These are phyloP conservation scores for Thelaira solivaga DNA, from an alignment of 2,888 invertebrate genomes.

Conservation along the genomic window DNA sequence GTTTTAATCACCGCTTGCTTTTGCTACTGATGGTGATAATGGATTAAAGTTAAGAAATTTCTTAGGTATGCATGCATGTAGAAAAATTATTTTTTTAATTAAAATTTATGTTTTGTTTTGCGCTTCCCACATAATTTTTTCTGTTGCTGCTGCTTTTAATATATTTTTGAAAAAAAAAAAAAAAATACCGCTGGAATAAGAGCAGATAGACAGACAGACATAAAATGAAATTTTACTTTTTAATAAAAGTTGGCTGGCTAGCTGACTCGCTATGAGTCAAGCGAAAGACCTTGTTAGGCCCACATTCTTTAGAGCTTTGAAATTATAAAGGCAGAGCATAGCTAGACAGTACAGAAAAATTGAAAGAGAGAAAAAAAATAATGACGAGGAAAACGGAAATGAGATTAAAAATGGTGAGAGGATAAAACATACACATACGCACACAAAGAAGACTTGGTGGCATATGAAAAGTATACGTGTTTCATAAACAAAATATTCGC, in stretches of 20 bases:
- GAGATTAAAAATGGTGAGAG: slow-evolving; percentile 28
- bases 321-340: not conserved
- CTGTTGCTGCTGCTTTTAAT: too few species aligned
- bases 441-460: not conserved
- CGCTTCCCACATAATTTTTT: too few species aligned
- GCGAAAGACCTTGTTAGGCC: slow-evolving; percentile 56
- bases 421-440: not conserved
- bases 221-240: slow-evolving; percentile 2
- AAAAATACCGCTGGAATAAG: not conserved
- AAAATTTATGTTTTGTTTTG: too few species aligned
- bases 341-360: not conserved
- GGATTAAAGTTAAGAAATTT: too few species aligned
- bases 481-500: too few species aligned
- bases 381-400: slow-evolving; percentile 26
- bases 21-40: too few species aligned
- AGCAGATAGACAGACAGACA: not conserved
- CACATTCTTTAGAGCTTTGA: slow-evolving; percentile 1
- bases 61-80: too few species aligned
- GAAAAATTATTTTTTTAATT: too few species aligned
- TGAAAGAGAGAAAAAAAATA: not conserved
- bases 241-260: not conserved
- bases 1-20: too few species aligned
- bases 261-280: not conserved
- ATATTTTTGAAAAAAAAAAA: too few species aligned
- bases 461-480: slow-evolving; percentile 10